Conservation (phyloP, 2,888 invertebrate genomes). For the Stegophylla sp. region DNA sequence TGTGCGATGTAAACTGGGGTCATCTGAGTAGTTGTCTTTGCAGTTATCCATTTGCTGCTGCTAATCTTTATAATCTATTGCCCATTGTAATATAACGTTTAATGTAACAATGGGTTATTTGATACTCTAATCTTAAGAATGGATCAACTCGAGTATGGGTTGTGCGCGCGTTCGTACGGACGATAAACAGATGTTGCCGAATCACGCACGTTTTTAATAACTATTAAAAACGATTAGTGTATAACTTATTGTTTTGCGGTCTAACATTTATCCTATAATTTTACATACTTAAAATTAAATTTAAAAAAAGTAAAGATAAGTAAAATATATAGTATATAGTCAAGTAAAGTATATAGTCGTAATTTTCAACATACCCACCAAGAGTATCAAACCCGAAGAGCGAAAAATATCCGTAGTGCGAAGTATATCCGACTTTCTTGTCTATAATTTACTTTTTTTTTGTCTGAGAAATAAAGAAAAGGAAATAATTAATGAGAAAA, state of each 20-base stretch:
- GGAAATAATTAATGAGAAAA: no score
- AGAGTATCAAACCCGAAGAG: no score
- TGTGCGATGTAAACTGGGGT: conserved; percentile 30
- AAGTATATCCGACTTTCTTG: no score
- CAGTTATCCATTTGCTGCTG: conserved; percentile 19
- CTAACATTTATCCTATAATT: no score
- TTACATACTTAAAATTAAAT: no score
- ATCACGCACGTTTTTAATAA: conserved; percentile 27
- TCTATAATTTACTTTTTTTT: no score
- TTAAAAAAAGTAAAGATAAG: no score
- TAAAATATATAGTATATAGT: no score
- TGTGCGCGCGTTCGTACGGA: background rate
- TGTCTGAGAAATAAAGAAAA: no score
- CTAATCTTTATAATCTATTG: conserved; percentile 34
- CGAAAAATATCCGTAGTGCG: no score
- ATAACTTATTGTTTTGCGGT: background rate
- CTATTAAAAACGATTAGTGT: background rate
- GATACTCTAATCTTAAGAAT: conserved; percentile 34
- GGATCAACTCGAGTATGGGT: conserved; percentile 18
- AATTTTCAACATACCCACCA: no score
- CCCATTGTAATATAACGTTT: conserved; percentile 37
- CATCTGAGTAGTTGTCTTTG: conserved; percentile 17
- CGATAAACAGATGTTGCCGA: conserved; percentile 22
- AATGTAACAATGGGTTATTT: conserved; percentile 50
- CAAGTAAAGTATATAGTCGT: no score